phyloP scores from a whole-genome alignment of 2,113 vertebrate genomes.

The Corythaixoides concolor region DNA sequence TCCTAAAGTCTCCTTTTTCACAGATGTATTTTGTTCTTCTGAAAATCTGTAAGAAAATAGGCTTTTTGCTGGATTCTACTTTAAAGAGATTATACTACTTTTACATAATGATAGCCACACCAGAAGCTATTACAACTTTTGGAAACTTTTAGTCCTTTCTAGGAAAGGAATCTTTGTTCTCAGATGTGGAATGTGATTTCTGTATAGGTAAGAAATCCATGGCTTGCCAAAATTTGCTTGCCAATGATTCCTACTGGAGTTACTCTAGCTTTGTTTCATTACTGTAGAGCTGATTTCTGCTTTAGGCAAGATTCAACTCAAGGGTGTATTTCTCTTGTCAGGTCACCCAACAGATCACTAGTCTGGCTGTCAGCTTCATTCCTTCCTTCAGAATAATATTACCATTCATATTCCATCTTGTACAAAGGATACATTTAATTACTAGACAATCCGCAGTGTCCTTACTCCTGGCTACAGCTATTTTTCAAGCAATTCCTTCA shows the following conservation, averaged over 20 bases:
- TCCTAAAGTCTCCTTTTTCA: background rate
- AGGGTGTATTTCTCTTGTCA: background rate
- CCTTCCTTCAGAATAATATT: constrained; percentile 6
- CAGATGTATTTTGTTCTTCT: background rate
- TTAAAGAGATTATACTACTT: background rate
- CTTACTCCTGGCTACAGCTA: background rate
- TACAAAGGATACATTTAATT: constrained; percentile 6
- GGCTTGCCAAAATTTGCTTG: background rate
- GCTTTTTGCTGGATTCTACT: background rate
- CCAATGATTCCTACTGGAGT: background rate
- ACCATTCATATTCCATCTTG: background rate
- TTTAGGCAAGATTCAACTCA: background rate
- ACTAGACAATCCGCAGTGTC: background rate
- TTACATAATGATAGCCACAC: background rate
- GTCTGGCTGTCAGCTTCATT: constrained; percentile 3
- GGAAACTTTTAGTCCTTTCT: background rate
- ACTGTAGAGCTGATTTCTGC: background rate
- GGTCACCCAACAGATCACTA: background rate
- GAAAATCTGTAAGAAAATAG: background rate
- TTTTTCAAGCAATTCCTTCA: constrained; percentile 20
- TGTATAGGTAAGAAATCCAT: background rate
- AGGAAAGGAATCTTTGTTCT: background rate
- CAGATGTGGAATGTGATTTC: background rate
- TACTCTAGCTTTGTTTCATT: background rate
- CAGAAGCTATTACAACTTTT: background rate